A percentile compares a stretch with the other conserved stretches of the same genome.
Evolutionary conservation across 2,113 vertebrate species (phyloP).

Genomic region (Antechinus stuartii): DNA sequence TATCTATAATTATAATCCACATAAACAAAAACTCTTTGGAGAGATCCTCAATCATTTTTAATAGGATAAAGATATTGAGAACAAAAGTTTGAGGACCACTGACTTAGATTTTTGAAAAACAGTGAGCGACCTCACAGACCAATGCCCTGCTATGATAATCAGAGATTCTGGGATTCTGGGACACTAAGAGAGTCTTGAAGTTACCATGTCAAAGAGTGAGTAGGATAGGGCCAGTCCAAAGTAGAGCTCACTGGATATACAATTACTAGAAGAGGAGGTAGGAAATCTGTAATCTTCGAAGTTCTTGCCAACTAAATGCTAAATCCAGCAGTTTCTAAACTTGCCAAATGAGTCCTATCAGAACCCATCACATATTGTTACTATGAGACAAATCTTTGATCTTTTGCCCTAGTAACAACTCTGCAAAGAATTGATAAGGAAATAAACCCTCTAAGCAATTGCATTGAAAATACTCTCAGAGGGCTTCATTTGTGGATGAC

Average conservation of each 20-base stretch:
- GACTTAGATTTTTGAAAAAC: neutral
- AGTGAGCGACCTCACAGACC: neutral
- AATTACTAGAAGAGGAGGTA: neutral
- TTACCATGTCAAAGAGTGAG: neutral
- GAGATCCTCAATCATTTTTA: too few species aligned
- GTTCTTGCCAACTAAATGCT: neutral
- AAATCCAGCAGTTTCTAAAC: neutral
- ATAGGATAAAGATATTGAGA: too few species aligned
- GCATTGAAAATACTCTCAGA: neutral
- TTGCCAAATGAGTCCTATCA: neutral
- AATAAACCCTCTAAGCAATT: neutral
- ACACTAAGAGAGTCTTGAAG: neutral
- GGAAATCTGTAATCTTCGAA: neutral
- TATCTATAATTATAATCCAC: too few species aligned
- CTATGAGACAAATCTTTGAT: neutral
- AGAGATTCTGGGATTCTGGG: neutral
- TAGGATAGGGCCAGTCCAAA: neutral
- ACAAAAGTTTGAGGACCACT: too few species aligned
- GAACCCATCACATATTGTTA: neutral
- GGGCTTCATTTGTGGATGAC: conserved; percentile 3
- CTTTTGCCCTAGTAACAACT: neutral
- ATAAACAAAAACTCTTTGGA: too few species aligned
- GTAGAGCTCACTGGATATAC: neutral
- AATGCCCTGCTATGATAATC: neutral
- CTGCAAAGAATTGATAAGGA: neutral